Evolutionary conservation across 2,797 vertebrate genomes (phyloP).

Genomic region (Lutjanus campechanus): DNA sequence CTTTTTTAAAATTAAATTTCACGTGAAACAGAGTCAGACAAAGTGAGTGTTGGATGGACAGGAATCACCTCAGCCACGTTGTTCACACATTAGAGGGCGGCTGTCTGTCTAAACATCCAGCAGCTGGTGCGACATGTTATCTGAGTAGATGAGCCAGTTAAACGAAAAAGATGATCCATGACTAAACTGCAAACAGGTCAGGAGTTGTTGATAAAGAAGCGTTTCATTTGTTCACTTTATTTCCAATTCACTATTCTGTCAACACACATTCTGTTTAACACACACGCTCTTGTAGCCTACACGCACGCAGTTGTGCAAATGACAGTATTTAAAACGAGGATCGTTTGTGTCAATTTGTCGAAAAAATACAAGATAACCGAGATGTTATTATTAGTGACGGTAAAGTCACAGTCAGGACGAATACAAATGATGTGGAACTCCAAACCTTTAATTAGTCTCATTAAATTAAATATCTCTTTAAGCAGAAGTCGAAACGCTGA

Average conservation of each 20-base stretch:
- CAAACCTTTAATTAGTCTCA: too few relatives aligned
- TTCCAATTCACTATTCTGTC: background rate
- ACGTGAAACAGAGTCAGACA: background rate
- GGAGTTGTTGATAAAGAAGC: background rate
- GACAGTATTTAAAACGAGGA: background rate
- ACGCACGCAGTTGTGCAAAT: background rate
- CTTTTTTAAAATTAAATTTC: background rate
- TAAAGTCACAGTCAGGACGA: background rate
- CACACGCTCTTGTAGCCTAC: background rate
- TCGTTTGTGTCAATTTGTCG: too few relatives aligned
- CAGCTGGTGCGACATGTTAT: background rate
- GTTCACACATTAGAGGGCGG: constrained; percentile 40
- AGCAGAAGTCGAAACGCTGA: background rate
- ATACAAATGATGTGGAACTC: background rate
- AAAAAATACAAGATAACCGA: too few relatives aligned
- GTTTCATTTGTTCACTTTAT: background rate
- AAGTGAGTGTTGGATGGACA: constrained; percentile 17
- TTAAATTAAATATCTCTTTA: background rate
- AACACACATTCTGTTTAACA: too few relatives aligned
- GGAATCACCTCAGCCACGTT: constrained; percentile 36
- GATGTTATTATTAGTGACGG: background rate
- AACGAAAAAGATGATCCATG: background rate
- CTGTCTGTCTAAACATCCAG: constrained; percentile 1
- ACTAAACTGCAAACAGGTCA: background rate
- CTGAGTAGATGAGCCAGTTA: background rate